Conservation (phyloP, 2,113 vertebrate species). For the Lagopus leucura region DNA sequence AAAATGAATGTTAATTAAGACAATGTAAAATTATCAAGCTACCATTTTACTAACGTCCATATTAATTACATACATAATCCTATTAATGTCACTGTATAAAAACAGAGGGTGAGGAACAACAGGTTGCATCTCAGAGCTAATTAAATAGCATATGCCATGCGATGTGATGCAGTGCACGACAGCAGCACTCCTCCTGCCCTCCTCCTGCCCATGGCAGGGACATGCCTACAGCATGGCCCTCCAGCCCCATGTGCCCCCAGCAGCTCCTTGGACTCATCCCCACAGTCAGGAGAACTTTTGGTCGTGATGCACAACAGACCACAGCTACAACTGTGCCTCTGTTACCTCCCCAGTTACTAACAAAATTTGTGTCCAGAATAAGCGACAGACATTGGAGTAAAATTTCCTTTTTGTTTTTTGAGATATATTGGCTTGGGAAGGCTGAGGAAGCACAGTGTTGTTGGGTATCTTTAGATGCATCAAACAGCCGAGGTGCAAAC, state of each 20-base stretch:
- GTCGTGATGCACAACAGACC: neutral
- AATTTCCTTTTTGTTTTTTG: neutral
- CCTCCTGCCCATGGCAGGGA: too few species aligned
- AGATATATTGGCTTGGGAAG: neutral
- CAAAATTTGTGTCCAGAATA: neutral
- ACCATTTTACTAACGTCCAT: neutral
- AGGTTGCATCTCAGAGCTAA: neutral
- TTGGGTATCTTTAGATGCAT: neutral
- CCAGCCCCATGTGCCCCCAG: too few species aligned
- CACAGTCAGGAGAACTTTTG: neutral
- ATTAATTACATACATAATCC: neutral
- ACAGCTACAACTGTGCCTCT: neutral
- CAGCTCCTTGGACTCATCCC: too few species aligned
- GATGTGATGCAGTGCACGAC: accelerated
- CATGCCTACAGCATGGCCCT: too few species aligned
- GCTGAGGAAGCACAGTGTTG: neutral
- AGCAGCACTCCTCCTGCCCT: too few species aligned
- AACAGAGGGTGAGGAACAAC: neutral
- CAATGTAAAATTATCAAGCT: neutral
- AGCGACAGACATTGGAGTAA: neutral
- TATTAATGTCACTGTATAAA: neutral
- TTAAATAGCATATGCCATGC: neutral
- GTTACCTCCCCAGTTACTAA: neutral
- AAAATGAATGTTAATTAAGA: neutral
- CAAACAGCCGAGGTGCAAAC: neutral